phyloP scores from a whole-genome alignment of 2,113 vertebrate genomes.

The Lepisosteus osseus region DNA sequence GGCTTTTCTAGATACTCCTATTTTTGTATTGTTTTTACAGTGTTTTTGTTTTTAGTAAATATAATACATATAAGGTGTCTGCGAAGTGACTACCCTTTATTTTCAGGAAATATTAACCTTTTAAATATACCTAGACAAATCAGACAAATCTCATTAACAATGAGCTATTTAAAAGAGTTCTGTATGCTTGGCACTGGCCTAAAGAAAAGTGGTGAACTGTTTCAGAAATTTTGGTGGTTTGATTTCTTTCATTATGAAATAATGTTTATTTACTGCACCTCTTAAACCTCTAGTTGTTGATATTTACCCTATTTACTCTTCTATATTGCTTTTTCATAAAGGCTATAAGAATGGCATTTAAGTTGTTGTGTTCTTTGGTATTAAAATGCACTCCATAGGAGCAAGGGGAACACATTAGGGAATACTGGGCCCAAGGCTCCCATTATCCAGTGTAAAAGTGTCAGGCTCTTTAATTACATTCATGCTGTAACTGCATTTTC shows the following conservation, averaged over 20 bases:
- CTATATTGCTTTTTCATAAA: constrained; percentile 91
- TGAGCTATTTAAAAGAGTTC: too few species aligned
- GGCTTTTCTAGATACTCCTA: too few species aligned
- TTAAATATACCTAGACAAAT: too few species aligned
- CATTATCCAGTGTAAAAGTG: constrained; percentile 75
- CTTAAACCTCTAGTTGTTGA: constrained; percentile 83
- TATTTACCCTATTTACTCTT: constrained; percentile 98
- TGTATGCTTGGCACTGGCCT: too few species aligned
- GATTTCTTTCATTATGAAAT: constrained; percentile 51
- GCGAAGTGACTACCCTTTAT: too few species aligned
- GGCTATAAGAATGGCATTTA: constrained; percentile 90
- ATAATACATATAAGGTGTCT: too few species aligned
- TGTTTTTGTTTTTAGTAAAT: too few species aligned
- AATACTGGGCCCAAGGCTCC: constrained; percentile 75
- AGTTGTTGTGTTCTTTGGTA: constrained; percentile 88
- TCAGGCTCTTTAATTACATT: constrained; percentile 70
- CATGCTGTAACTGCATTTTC: constrained; percentile 66
- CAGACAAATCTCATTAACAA: too few species aligned
- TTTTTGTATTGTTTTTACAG: too few species aligned
- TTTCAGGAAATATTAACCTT: too few species aligned
- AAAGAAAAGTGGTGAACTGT: constrained; percentile 17
- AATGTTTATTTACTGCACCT: constrained; percentile 78
- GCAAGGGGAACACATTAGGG: constrained; percentile 75
- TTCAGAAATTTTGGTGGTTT: constrained; percentile 29
- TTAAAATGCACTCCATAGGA: constrained; percentile 85